Base-by-base conservation (phyloP, 2,888 invertebrate genomes). In the Meghimatium bilineatum region DNA sequence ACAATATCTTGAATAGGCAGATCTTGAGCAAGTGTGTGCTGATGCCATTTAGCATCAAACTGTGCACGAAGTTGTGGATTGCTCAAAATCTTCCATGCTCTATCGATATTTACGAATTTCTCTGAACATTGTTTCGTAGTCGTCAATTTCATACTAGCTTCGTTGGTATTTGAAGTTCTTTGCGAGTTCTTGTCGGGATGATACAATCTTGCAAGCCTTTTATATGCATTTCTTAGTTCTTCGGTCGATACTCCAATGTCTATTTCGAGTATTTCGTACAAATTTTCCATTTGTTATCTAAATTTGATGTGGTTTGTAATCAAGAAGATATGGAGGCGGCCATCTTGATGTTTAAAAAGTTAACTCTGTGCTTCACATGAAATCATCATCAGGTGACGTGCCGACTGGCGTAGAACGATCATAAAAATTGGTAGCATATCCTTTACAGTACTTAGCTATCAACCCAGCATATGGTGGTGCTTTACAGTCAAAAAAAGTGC, bases 1-100 rank as follows among this genome's bases (percentile, higher is more conserved):
- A 92, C 88, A 38, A 88, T 88, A 38, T 92, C 91, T 71, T 92
- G 92, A 60, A 92, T 88, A 0, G 92, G 92, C 85, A 89, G 89
- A 6, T 90, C 88, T 74, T 91, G 91, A 8, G 88, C 88, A 14
- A 90, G 75, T 77, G 89, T 88, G 52, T 90, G 85, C 69, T 91
- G 89, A 26, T 88, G 86, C 91, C 91, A 91, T 71, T 86, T 87
- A 3, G 88, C 86, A 85, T 92, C 91, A 86, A 88, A 92, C 72
- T 90, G 88, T 69, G 89, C 83, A 17, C 91, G 87, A 63, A 90
- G 76, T 38, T 86, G 77, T 26, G 82, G 78, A 84, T 92, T 88
- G 56, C 90, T 85, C 1, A 92, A 87, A n/a, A 91, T 88, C 79
- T 89, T 89, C 92, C 92, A 92, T 10, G 92, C 92, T 69, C 85